phyloP scores from a whole-genome alignment of 2,113 vertebrate species.

The Scomber japonicus region DNA sequence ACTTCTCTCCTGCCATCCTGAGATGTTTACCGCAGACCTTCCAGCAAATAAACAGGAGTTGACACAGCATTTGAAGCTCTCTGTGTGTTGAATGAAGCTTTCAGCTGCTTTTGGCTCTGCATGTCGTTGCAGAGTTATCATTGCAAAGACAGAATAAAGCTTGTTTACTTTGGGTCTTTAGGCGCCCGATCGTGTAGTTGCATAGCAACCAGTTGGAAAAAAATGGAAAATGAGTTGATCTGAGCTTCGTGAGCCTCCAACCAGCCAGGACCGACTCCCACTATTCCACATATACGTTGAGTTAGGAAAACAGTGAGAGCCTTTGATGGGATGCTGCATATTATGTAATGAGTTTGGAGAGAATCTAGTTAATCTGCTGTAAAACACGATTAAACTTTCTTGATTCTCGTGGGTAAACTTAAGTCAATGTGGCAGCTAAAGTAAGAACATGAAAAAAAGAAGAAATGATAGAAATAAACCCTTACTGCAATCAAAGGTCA shows the following conservation, averaged over 20 bases:
- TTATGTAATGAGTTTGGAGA: slow-evolving; percentile 14
- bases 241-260: slow-evolving; percentile 38
- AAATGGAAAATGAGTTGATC: slow-evolving; percentile 62
- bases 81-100: slow-evolving; percentile 10
- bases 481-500: no score
- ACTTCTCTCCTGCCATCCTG: neutral
- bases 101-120: slow-evolving; percentile 36
- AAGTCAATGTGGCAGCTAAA: neutral
- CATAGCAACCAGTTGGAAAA: slow-evolving; percentile 69
- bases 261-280: slow-evolving; percentile 44
- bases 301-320: slow-evolving; percentile 17
- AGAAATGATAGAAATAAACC: neutral
- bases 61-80: slow-evolving; percentile 18
- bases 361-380: neutral
- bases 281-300: slow-evolving; percentile 9
- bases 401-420: neutral
- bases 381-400: neutral
- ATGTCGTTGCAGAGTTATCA: slow-evolving; percentile 40
- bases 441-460: neutral
- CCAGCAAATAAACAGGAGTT: slow-evolving; percentile 23
- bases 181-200: slow-evolving; percentile 56
- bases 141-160: slow-evolving; percentile 48
- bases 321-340: neutral
- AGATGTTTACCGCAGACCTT: slow-evolving; percentile 35
- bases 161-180: slow-evolving; percentile 63